Conservation (phyloP, 1,140 invertebrate genomes). For the Euura saliciscinereae region DNA sequence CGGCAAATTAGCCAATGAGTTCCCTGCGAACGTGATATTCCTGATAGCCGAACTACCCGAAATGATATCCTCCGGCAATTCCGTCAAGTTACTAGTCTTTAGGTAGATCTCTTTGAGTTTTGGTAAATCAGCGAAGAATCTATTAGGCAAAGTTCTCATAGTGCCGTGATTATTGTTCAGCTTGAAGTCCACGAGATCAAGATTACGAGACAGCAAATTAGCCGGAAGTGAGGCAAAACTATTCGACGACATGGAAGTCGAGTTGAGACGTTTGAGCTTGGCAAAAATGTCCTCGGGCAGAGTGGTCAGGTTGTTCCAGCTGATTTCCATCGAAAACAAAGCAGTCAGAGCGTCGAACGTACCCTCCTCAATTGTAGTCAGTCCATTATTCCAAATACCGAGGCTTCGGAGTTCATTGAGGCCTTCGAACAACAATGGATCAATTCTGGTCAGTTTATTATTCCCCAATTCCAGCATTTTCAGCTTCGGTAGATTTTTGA, state of each 20-base stretch:
- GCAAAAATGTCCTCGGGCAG: slow-evolving; percentile 65
- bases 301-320: slow-evolving; percentile 65
- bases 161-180: slow-evolving; percentile 60
- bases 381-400: slow-evolving; percentile 68
- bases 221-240: slow-evolving; percentile 65
- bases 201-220: slow-evolving; percentile 57
- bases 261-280: slow-evolving; percentile 62
- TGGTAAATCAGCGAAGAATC: slow-evolving; percentile 63
- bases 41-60: slow-evolving; percentile 60
- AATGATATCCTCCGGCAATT: slow-evolving; percentile 65
- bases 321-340: slow-evolving; percentile 66
- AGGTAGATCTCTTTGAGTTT: slow-evolving; percentile 61
- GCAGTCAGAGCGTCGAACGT: slow-evolving; percentile 65
- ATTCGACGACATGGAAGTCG: slow-evolving; percentile 66
- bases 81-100: slow-evolving; percentile 56
- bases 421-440: slow-evolving; percentile 64
- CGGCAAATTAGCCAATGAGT: slow-evolving; percentile 62
- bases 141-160: slow-evolving; percentile 60
- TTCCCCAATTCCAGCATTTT: slow-evolving; percentile 67
- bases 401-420: slow-evolving; percentile 63
- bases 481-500: slow-evolving; percentile 55
- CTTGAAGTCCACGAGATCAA: slow-evolving; percentile 59
- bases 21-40: slow-evolving; percentile 63
- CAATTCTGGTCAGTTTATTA: slow-evolving; percentile 65
- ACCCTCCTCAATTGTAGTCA: slow-evolving; percentile 63